Percentiles rank a stretch among this genome's conserved stretches.
phyloP scores from a whole-genome alignment of 2,888 invertebrate genomes.

The Stenolophus ochropezus region DNA sequence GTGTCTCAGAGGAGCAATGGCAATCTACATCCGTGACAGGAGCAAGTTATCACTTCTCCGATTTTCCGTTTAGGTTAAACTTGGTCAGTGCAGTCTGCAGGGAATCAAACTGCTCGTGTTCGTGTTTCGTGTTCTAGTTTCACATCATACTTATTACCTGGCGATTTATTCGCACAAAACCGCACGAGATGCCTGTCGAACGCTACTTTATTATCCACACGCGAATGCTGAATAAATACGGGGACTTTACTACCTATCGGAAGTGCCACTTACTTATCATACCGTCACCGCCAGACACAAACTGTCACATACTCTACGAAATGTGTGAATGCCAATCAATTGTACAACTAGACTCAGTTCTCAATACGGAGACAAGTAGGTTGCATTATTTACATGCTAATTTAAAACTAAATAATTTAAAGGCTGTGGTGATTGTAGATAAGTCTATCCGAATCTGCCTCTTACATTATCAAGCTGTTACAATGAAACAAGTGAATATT shows the following conservation, averaged over 20 bases:
- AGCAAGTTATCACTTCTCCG: slow-evolving; percentile 4
- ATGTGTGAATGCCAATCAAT: not conserved
- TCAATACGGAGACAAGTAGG: too few relatives aligned
- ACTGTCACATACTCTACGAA: not conserved
- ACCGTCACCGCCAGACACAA: not conserved
- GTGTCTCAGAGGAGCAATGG: not conserved
- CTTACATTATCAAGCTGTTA: too few relatives aligned
- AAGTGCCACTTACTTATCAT: not conserved
- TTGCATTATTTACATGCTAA: too few relatives aligned
- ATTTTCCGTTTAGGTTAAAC: slow-evolving; percentile 3
- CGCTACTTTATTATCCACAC: slow-evolving; percentile 53
- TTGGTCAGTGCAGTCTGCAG: slow-evolving; percentile 37
- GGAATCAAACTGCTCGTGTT: slow-evolving; percentile 14
- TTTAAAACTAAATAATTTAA: too few relatives aligned
- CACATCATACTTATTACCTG: slow-evolving; percentile 25
- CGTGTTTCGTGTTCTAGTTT: slow-evolving; percentile 22
- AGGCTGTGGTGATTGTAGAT: too few relatives aligned
- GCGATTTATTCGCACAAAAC: slow-evolving; percentile 22
- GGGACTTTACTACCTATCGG: slow-evolving; percentile 19
- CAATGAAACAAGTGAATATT: too few relatives aligned
- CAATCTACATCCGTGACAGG: slow-evolving; percentile 2
- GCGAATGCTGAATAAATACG: slow-evolving; percentile 17
- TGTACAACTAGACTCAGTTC: too few relatives aligned
- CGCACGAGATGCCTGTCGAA: slow-evolving; percentile 31
- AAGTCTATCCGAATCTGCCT: too few relatives aligned